A percentile compares a stretch with the other conserved stretches of the same genome.
These are phyloP conservation scores for Pachymerium ferrugineum DNA, from an alignment of 2,888 invertebrate species.

Conservation along the genomic window DNA sequence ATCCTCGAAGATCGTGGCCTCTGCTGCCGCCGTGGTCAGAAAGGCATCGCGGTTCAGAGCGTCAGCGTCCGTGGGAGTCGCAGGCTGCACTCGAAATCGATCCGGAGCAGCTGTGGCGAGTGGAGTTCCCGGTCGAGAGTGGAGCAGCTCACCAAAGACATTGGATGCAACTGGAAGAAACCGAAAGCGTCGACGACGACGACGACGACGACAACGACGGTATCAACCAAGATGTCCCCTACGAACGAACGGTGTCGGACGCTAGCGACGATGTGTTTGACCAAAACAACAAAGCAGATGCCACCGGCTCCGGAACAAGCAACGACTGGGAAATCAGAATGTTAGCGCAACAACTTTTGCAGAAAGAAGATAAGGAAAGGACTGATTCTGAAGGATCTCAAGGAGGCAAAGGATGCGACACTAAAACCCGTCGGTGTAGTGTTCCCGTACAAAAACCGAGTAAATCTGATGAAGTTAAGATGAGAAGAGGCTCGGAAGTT, in stretches of 20 bases:
- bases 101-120: constrained; percentile 36
- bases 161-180: constrained; percentile 37
- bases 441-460: too few species aligned
- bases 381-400: neutral
- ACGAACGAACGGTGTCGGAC: neutral
- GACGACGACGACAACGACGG: constrained; percentile 37
- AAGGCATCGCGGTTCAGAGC: constrained; percentile 27
- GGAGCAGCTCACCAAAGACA: constrained; percentile 36
- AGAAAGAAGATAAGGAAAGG: constrained; percentile 38
- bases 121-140: constrained; percentile 33
- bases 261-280: neutral
- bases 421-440: neutral
- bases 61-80: constrained; percentile 32
- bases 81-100: constrained; percentile 33
- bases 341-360: constrained; percentile 66
- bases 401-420: neutral
- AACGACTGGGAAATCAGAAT: constrained; percentile 67
- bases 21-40: constrained; percentile 34
- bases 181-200: constrained; percentile 43
- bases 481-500: neutral
- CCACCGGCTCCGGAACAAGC: neutral
- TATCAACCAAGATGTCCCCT: too few species aligned
- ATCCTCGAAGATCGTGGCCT: constrained; percentile 36
- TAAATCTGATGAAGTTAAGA: neutral
- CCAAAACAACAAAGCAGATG: neutral